Percentiles rank a stretch among this genome's conserved stretches.
Evolutionary conservation across 2,888 invertebrate species (phyloP).

Genomic region (Mythimna vitellina): DNA sequence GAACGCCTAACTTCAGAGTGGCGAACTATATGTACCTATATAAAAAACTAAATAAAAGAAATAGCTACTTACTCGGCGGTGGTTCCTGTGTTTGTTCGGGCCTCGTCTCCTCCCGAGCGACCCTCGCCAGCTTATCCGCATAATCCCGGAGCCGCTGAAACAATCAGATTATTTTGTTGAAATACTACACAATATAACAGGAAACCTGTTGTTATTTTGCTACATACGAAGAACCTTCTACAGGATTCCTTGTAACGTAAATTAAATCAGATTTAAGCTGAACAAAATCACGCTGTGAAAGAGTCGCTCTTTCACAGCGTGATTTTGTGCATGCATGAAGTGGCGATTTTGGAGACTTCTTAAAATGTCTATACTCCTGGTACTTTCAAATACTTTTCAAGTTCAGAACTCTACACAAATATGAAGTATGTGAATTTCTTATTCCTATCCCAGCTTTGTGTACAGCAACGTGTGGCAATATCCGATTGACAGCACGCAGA

Average conservation of each 20-base stretch:
- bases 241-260: background rate
- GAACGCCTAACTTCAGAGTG: no score
- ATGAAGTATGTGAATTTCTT: background rate
- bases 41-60: no score
- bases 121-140: slow-evolving; percentile 77
- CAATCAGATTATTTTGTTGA: slow-evolving; percentile 42
- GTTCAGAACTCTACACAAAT: background rate
- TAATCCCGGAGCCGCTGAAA: slow-evolving; percentile 79
- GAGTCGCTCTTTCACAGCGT: no score
- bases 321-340: no score
- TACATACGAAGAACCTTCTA: background rate
- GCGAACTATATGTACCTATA: background rate
- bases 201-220: background rate
- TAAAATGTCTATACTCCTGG: background rate
- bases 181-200: background rate
- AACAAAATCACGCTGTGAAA: background rate
- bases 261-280: background rate
- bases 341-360: background rate
- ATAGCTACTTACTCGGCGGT: slow-evolving; percentile 45
- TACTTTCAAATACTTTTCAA: background rate
- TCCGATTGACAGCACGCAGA: slow-evolving; percentile 33
- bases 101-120: slow-evolving; percentile 79
- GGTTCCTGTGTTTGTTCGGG: slow-evolving; percentile 64
- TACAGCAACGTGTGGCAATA: slow-evolving; percentile 34
- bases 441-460: background rate